Evolutionary conservation across 2,797 vertebrate genomes (phyloP), one percentile per base, ranked within the genome.

Genomic region (Scomberomorus guttatus): DNA sequence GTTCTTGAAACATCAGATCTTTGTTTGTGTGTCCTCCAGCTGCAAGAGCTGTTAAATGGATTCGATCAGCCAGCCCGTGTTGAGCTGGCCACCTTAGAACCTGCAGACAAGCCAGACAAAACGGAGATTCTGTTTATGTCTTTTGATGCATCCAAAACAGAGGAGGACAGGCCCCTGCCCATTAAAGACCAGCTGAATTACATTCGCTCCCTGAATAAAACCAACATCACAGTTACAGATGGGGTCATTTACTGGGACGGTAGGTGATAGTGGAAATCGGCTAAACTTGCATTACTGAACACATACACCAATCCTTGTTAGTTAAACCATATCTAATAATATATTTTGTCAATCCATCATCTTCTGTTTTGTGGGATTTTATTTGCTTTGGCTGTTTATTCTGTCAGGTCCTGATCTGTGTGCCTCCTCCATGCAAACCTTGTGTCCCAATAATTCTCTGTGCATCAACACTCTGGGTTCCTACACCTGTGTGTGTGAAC

Each of bases 401-500:
- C 25, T 22, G 0, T 57, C 74, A 95, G 94, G 89, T 87, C 86
- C 89, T 20, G 93, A 95, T 82, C 56, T 91, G 27, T 95, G 94
- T 46, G 46, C 64, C 3, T 69, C 74, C 11, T 32, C 62, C 55
- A 32, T 25, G 0, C 59, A 22, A 14, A 24, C 62, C 12, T 0
- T 64, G 11, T 95, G 95, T 82, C 75, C 92, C 10, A 42, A 0
- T 20, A 42, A 91, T 29, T 91, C 95, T 37, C 14, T 89, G 24
- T 95, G 95, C 76, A 58, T 94, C 82, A 95, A 92, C 86, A 94
- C 92, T 10, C 78, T 94, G 82, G 88, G 82, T 60, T 95, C 92
- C 15, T 92, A 76, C 71, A 71, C 66, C 0, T 95, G 95, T 46
- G 50, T 93, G 27, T 95, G 95, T 78, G 68, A 44, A 6, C 73